Base-by-base conservation (phyloP, 2,888 invertebrate species). In the Folsomia manolachei region DNA sequence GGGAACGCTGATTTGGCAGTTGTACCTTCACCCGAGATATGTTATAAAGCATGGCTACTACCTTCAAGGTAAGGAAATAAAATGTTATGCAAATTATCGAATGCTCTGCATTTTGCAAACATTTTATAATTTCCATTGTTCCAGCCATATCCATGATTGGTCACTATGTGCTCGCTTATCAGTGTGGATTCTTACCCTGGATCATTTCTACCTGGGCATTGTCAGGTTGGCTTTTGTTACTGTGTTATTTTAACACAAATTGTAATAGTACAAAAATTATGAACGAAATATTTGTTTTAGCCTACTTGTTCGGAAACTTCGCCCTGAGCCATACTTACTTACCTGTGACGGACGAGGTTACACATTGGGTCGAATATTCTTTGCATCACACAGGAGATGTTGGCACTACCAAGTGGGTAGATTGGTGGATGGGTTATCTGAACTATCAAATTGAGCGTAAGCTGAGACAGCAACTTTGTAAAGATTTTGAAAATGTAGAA, bases 1-100 rank as follows among this genome's bases (percentile, higher is more conserved):
- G 24, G 78, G 74, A 21, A 71, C 73, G 21, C 64, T 78, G 2
- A n/a, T 66, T 1, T 79, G 77, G 78, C 75, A 77, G 53, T 23
- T 79, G n/a, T 78, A 77, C 69, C 7, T 75, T 14, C 77, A 79
- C 27, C 79, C 79, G 0, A 73, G 65, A 60, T 74, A 78, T 60
- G 71, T 75, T 1, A 14, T 77, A 11, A 74, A 75, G 65, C 66
- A 75, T n/a, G 69, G 73, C 1, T 72, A 71, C 18, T 75, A 74
- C 27, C 65, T 73, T 2, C 71, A 77, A 60, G n/a, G n/a, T n/a
- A n/a, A n/a, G n/a, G n/a, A n/a, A n/a, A n/a, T n/a, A n/a, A n/a
- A n/a, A n/a, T n/a, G n/a, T n/a, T n/a, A n/a, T n/a, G n/a, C n/a
- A n/a, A n/a, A n/a, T n/a, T n/a, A n/a, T n/a, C n/a, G n/a, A n/a